Evolutionary conservation across 1,140 invertebrate genomes (phyloP).

Genomic region (Sweltsa coloradensis): DNA sequence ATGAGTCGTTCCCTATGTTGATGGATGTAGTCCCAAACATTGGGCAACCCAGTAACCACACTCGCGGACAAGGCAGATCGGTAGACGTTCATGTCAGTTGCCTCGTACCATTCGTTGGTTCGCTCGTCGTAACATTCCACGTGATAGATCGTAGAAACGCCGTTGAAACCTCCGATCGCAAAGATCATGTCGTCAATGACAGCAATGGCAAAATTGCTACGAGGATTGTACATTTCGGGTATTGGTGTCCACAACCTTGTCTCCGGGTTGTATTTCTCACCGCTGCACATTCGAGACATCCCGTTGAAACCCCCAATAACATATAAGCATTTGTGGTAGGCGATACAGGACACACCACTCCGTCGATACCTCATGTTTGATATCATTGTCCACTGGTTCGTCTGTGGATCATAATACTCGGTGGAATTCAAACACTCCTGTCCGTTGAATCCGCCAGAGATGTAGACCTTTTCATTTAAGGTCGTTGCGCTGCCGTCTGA

Average conservation of each 20-base stretch:
- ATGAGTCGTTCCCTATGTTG: too few relatives aligned
- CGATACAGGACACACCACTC: conserved; percentile 28
- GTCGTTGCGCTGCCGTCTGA: conserved; percentile 34
- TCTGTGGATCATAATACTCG: conserved; percentile 34
- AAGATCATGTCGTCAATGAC: conserved; percentile 37
- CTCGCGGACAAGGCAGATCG: conserved; percentile 51
- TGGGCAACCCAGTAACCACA: conserved; percentile 41
- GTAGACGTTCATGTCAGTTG: conserved; percentile 53
- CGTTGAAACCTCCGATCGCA: conserved; percentile 36
- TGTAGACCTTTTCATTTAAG: conserved; percentile 27
- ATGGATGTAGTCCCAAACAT: conserved; percentile 37
- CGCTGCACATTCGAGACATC: conserved; percentile 24
- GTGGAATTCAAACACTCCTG: conserved; percentile 33
- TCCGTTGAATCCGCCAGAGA: conserved; percentile 38
- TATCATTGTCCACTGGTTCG: conserved; percentile 37
- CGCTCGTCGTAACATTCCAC: conserved; percentile 60
- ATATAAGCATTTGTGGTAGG: conserved; percentile 15
- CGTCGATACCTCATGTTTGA: conserved; percentile 29
- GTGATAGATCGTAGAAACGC: conserved; percentile 40
- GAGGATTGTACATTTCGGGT: conserved; percentile 36
- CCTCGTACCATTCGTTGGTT: conserved; percentile 53
- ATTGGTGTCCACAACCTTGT: conserved; percentile 20
- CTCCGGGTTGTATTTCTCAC: conserved; percentile 30
- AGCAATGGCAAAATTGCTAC: conserved; percentile 38
- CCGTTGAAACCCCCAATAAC: conserved; percentile 25